Base-by-base conservation (phyloP, 2,797 vertebrate species). In the Centroberyx gerrardi region DNA sequence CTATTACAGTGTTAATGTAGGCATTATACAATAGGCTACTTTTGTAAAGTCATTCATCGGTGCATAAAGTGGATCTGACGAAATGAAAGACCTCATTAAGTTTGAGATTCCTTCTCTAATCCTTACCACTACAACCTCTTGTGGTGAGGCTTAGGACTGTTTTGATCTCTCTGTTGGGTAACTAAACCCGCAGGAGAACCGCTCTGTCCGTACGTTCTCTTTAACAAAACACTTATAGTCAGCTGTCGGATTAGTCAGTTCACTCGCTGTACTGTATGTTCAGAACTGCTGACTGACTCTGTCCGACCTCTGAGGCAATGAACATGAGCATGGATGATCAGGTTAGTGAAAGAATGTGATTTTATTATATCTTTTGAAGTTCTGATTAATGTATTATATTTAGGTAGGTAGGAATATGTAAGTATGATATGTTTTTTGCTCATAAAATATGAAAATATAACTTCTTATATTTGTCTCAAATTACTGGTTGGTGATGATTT, bases 91-190 rank as follows among this genome's bases (percentile, higher is more conserved):
- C 40, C 38, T 40, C 40, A 42, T 42, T 42, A 42, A 13, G 40
- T 42, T 10, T 67, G 71, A 78, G 55, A 40, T 56, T 52, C 40
- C 36, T 27, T 27, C 9, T 42, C 31, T 88, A 85, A 90, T 88
- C 86, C 82, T 42, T 63, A 28, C 13, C 46, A 65, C 67, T 51
- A 76, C 58, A 64, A 12, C 74, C 63, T 82, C 76, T 72, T 73
- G 76, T 82, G 60, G 56, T 48, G 66, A 77, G 72, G 82, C 68
- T 84, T 85, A 87, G 78, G 78, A 68, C 64, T 46, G 73, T 82
- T 81, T 84, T 86, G 83, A 87, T 82, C 83, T 81, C 55, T 76
- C 44, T 82, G 84, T 83, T 89, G 80, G 82, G 83, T 82, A 88
- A 85, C 46, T 49, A 49, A 49, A 15, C 15, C 46, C n/a, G 8